These are phyloP conservation scores for Plestiodon gilberti DNA, from an alignment of 2,113 vertebrate genomes.

Conservation along the genomic window DNA sequence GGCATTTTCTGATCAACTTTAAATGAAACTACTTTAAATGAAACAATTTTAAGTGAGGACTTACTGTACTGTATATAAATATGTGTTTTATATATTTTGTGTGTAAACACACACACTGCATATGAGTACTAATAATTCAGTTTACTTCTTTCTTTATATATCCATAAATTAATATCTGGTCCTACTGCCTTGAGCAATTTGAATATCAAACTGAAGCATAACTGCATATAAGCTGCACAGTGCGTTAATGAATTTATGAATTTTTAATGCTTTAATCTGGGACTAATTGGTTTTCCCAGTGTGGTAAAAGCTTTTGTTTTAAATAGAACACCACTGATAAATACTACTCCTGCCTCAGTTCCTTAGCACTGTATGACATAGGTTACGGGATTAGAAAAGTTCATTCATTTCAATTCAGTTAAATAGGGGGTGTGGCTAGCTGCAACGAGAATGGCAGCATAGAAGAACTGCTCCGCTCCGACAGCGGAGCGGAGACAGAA, in stretches of 20 bases:
- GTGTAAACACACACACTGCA: too few species aligned
- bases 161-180: neutral
- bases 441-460: too few species aligned
- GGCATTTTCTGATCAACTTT: too few species aligned
- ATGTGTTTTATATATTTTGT: too few species aligned
- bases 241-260: neutral
- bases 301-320: neutral
- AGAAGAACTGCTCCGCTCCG: too few species aligned
- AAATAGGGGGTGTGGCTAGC: too few species aligned
- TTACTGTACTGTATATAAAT: too few species aligned
- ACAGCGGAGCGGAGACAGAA: too few species aligned
- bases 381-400: neutral
- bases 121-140: neutral
- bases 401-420: neutral
- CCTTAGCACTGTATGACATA: neutral
- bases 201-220: neutral
- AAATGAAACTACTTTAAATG: too few species aligned
- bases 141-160: neutral
- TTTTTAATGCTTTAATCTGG: neutral
- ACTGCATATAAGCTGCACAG: neutral
- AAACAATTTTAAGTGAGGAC: too few species aligned
- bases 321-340: neutral
- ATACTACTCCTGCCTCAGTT: neutral
- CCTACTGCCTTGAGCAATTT: neutral
- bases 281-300: conserved; percentile 6